These are phyloP conservation scores for Steinernema hermaphroditum DNA, from an alignment of 2,888 invertebrate genomes.

Conservation along the genomic window DNA sequence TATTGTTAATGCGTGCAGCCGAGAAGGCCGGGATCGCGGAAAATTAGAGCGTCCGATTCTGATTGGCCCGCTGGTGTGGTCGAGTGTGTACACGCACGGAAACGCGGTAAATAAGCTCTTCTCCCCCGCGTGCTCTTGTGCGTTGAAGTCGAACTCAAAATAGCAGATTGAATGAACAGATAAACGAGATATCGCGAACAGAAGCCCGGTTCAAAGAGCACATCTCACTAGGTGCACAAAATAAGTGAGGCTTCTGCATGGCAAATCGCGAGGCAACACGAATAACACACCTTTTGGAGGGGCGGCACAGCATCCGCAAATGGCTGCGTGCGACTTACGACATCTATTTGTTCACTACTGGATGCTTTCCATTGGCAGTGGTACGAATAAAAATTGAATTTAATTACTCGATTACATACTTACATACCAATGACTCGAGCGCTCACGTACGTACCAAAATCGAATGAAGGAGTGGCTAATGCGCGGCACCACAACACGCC, in stretches of 20 bases:
- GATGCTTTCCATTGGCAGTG: not conserved
- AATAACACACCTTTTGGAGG: not conserved
- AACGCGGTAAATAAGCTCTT: conserved; percentile 19
- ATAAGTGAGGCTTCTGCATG: not conserved
- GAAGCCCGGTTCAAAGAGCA: not conserved
- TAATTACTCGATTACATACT: not conserved
- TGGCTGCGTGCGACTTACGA: not conserved
- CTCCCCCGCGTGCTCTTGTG: not conserved
- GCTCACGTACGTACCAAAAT: not conserved
- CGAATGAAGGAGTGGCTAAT: not conserved
- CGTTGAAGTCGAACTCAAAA: not conserved
- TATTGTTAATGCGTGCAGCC: not conserved
- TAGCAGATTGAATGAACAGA: not conserved
- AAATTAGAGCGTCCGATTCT: not conserved
- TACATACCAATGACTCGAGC: not conserved
- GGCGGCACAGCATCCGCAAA: not conserved
- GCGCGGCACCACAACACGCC: not conserved
- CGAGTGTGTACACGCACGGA: conserved; percentile 24
- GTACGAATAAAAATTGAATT: not conserved
- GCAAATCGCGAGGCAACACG: not conserved
- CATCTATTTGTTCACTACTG: not conserved
- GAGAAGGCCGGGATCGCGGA: not conserved
- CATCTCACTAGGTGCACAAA: not conserved
- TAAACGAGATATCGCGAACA: not conserved
- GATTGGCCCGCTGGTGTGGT: not conserved